phyloP scores from a whole-genome alignment of 2,797 vertebrate genomes.

The Botia kubotai region DNA sequence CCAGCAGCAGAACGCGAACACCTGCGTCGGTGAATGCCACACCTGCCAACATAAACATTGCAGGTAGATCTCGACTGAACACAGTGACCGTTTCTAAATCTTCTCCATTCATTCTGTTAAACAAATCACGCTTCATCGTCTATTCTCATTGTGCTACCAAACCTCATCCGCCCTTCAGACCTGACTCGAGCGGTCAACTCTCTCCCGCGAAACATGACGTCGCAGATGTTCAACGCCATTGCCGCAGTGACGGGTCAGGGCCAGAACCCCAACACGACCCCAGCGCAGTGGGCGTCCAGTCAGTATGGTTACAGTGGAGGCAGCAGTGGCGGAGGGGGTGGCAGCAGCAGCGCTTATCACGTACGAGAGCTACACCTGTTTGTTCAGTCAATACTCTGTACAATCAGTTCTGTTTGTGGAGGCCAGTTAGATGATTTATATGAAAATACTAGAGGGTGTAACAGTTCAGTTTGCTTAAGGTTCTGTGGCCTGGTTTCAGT shows the following conservation, averaged over 20 bases:
- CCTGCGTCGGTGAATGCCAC: constrained; percentile 96
- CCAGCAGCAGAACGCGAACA: constrained; percentile 92
- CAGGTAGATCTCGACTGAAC: constrained; percentile 78
- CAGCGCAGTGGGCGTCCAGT: constrained; percentile 97
- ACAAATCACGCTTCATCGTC: neutral
- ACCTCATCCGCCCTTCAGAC: constrained; percentile 77
- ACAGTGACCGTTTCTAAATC: neutral
- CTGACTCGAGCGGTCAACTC: constrained; percentile 94
- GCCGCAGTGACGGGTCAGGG: constrained; percentile 95
- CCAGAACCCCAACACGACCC: constrained; percentile 96
- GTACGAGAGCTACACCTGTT: constrained; percentile 74
- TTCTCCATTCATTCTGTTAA: constrained; percentile 20
- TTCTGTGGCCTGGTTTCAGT: too few relatives aligned
- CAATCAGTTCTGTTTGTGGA: neutral
- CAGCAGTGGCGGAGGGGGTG: constrained; percentile 86
- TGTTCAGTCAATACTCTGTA: neutral
- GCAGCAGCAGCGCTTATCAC: constrained; percentile 94
- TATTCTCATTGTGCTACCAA: too few relatives aligned
- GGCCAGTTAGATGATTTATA: neutral
- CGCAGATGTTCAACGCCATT: constrained; percentile 98
- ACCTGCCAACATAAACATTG: constrained; percentile 97
- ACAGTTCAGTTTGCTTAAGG: neutral
- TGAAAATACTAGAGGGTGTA: neutral
- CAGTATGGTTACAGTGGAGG: constrained; percentile 94
- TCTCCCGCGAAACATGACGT: constrained; percentile 97